Evolutionary conservation across 2,113 vertebrate species (phyloP).

Genomic region (Egretta garzetta): DNA sequence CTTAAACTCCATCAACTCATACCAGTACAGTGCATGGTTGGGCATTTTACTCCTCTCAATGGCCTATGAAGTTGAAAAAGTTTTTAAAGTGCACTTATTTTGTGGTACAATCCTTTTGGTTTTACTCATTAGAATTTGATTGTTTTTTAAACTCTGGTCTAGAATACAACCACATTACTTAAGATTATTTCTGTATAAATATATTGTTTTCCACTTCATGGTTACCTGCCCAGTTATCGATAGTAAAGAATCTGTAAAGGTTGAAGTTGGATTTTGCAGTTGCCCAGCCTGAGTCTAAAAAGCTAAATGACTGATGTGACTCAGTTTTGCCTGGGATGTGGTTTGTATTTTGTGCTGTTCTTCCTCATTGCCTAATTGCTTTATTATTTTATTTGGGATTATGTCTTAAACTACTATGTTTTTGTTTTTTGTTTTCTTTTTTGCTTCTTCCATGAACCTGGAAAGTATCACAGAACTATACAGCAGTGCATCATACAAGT

Average conservation of each 20-base stretch:
- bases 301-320: not conserved
- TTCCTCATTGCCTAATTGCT: not conserved
- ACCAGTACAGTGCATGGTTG: not conserved
- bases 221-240: not conserved
- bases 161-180: not conserved
- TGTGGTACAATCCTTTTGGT: not conserved
- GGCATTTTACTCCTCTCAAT: not conserved
- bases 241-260: not conserved
- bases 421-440: rapidly evolving
- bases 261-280: not conserved
- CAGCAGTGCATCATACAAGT: not conserved
- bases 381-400: not conserved
- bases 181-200: not conserved
- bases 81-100: not conserved
- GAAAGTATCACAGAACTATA: not conserved
- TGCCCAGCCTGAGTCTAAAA: not conserved
- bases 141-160: not conserved
- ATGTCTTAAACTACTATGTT: not conserved
- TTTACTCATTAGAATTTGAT: not conserved
- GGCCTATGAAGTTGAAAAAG: not conserved
- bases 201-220: not conserved
- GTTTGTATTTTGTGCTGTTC: not conserved
- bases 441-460: not conserved
- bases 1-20: not conserved
- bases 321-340: not conserved